These are phyloP conservation scores for Drosophila micromelanica DNA, from an alignment of 1,140 invertebrate genomes.

Conservation along the genomic window DNA sequence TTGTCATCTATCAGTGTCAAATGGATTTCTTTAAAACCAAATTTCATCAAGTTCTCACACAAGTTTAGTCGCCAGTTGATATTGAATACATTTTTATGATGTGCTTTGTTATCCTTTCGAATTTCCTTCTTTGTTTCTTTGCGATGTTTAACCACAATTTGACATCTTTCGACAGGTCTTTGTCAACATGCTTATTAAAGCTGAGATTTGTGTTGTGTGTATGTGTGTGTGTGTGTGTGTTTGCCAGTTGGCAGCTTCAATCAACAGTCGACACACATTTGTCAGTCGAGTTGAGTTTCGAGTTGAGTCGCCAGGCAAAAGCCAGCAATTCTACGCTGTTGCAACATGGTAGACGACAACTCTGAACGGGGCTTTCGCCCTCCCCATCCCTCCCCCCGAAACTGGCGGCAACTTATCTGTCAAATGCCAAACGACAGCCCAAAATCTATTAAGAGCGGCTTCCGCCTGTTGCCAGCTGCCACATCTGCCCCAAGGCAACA, in stretches of 20 bases:
- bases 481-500: constrained; percentile 9
- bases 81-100: no score
- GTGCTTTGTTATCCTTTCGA: no score
- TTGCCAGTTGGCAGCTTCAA: constrained; percentile 46
- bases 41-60: no score
- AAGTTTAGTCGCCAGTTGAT: no score
- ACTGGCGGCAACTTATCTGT: constrained; percentile 50
- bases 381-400: constrained; percentile 1
- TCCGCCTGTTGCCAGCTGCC: constrained; percentile 51
- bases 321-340: constrained; percentile 31
- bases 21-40: not conserved
- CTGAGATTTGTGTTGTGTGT: constrained; percentile 35
- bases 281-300: constrained; percentile 16
- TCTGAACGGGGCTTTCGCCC: constrained; percentile 32
- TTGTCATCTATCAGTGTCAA: not conserved
- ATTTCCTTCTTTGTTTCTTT: no score
- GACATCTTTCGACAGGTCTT: constrained; percentile 24
- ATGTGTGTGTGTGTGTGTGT: constrained; percentile 31
- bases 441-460: constrained; percentile 62
- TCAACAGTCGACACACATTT: constrained; percentile 56
- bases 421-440: constrained; percentile 59
- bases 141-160: constrained; percentile 28
- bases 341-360: constrained; percentile 46
- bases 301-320: not conserved
- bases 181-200: constrained; percentile 36